Percentiles rank a stretch among this genome's conserved stretches.
Evolutionary conservation across 2,888 invertebrate species (phyloP).

Genomic region (Caenorhabditis plicata): DNA sequence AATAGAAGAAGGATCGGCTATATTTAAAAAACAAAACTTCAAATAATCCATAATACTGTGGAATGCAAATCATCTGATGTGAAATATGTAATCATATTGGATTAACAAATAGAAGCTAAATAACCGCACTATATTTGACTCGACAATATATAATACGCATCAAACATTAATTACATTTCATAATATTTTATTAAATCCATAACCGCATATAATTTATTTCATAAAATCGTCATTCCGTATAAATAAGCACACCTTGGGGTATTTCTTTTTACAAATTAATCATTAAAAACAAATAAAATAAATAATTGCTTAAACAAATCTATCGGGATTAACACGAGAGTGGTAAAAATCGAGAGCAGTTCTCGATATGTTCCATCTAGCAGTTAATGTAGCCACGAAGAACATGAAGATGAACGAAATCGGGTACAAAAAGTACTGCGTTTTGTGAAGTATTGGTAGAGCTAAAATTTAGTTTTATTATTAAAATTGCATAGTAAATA

Average conservation of each 20-base stretch:
- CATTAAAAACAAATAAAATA: conserved; percentile 10
- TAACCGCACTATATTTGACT: too few relatives aligned
- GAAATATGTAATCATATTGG: too few relatives aligned
- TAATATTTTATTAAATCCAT: too few relatives aligned
- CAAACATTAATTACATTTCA: too few relatives aligned
- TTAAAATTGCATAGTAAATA: too few relatives aligned
- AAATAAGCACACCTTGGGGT: conserved; percentile 7
- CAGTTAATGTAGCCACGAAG: conserved; percentile 78
- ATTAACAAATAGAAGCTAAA: too few relatives aligned
- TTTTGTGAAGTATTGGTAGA: conserved; percentile 82
- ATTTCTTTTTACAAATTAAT: conserved; percentile 3
- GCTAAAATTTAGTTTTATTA: conserved; percentile 73
- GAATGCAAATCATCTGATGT: too few relatives aligned
- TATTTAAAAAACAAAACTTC: too few relatives aligned
- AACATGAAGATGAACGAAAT: conserved; percentile 78
- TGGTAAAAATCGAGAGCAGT: conserved; percentile 62
- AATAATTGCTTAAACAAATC: conserved; percentile 11
- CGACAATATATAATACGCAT: too few relatives aligned
- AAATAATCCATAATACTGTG: too few relatives aligned
- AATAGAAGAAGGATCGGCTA: too few relatives aligned
- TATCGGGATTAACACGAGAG: conserved; percentile 50
- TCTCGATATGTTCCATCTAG: conserved; percentile 78
- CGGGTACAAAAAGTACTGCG: conserved; percentile 81
- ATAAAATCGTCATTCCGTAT: conserved; percentile 19
- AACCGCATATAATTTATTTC: too few relatives aligned